Base-by-base conservation (phyloP, 2,888 invertebrate species). In the Laspeyria flexula region DNA sequence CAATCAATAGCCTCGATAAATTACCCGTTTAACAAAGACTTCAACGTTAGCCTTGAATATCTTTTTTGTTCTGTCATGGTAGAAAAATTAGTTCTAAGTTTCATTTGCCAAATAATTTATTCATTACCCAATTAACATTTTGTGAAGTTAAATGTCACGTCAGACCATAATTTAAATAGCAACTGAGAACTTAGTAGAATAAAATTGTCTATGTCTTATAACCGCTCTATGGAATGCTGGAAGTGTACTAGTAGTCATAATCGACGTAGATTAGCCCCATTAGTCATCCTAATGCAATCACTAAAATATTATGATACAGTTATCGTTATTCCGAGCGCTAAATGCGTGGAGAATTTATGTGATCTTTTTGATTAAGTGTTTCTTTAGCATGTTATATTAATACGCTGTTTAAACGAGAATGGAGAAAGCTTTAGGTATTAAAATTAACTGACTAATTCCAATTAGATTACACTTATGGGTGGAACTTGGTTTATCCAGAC, bases 241-340 rank as follows among this genome's bases (percentile, higher is more conserved):
- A n/a, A n/a, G n/a, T n/a, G n/a, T n/a, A n/a, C n/a, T n/a, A n/a
- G n/a, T n/a, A n/a, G n/a, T 16, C 39, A 50, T 54, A 60, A 59
- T 55, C 60, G 40, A 55, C 55, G 56, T 45, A 51, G 47, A 68
- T 60, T n/a, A n/a, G n/a, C 41, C 31, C 15, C 50, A 50, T 63
- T 58, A 35, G 46, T 56, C 60, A 64, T 43, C 34, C 38, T 18
- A 23, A 34, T 45, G 46, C 60, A 60, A 45, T 50, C 44, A 46
- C 53, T 45, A 47, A 56, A 33, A 31, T 25, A 34, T 43, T 43
- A 38, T 43, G 42, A 40, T 37, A 44, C 46, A 35, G 23, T 31
- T 43, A 39, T 43, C 37, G 43, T n/a, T n/a, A n/a, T n/a, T n/a
- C n/a, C 33, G 40, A 35, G 9, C 33, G 29, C 34, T 49, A 55